Percentiles rank a stretch among this genome's conserved stretches.
Conservation (phyloP, 53 echinoderm and acorn worm genomes). For the Holothuria scabra region DNA sequence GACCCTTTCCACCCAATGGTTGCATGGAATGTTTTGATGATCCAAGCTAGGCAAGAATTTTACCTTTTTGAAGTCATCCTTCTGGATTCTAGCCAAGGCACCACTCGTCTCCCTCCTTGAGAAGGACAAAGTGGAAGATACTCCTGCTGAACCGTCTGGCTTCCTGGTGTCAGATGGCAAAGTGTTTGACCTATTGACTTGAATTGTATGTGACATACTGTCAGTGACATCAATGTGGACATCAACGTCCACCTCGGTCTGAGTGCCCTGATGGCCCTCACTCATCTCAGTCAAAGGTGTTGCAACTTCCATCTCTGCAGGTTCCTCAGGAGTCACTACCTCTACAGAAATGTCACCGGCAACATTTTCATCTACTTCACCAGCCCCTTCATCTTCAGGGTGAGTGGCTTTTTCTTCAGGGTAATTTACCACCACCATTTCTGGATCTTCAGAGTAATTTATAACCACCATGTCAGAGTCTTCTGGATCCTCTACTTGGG, state of each 20-base stretch:
- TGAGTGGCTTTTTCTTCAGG: too few relatives aligned
- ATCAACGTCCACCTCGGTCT: constrained; percentile 17
- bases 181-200: not conserved
- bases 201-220: not conserved
- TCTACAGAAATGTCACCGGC: not conserved
- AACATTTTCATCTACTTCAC: not conserved
- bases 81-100: constrained; percentile 14
- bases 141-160: not conserved
- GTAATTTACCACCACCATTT: not conserved
- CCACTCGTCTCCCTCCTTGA: constrained; percentile 16
- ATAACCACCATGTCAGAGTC: not conserved
- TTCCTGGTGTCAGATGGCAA: constrained; percentile 8
- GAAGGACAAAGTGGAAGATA: not conserved
- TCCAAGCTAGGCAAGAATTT: not conserved
- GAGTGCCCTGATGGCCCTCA: not conserved
- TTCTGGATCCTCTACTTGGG: not conserved
- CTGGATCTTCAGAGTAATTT: not conserved
- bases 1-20: constrained; percentile 25
- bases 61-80: constrained; percentile 39
- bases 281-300: not conserved
- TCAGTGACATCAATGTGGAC: constrained; percentile 23
- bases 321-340: not conserved
- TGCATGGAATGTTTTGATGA: constrained; percentile 24
- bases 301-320: not conserved
- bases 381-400: not conserved